phyloP scores from a whole-genome alignment of 2,888 invertebrate species.

The Calliphora vomitoria region DNA sequence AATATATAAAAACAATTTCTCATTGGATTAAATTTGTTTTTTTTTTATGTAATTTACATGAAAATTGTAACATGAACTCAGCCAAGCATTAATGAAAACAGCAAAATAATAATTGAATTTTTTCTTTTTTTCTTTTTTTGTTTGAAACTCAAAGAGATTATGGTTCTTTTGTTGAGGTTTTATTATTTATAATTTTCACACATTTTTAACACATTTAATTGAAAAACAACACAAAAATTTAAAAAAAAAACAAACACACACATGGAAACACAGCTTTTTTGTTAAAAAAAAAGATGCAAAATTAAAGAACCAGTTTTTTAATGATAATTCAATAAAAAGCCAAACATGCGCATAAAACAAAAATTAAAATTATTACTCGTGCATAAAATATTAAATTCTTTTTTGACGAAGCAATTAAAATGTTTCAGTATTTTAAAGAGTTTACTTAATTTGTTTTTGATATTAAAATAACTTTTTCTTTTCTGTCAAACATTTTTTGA shows the following conservation, averaged over 20 bases:
- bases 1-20: slow-evolving; percentile 26
- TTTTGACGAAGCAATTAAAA: not conserved
- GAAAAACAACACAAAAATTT: slow-evolving; percentile 46
- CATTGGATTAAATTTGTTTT: slow-evolving; percentile 30
- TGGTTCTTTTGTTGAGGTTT: slow-evolving; percentile 1
- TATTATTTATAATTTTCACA: slow-evolving; percentile 25
- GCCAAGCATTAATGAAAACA: slow-evolving; percentile 47
- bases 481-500: too few relatives aligned
- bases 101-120: slow-evolving; percentile 43
- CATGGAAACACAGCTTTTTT: slow-evolving; percentile 27
- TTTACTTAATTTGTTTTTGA: slow-evolving; percentile 4
- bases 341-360: slow-evolving; percentile 38
- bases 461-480: not conserved
- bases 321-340: slow-evolving; percentile 31
- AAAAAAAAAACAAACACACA: slow-evolving; percentile 40
- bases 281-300: slow-evolving; percentile 12
- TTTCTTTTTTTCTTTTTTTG: not conserved
- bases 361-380: slow-evolving; percentile 5
- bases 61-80: slow-evolving; percentile 58
- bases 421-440: not conserved
- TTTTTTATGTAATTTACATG: slow-evolving; percentile 3
- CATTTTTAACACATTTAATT: slow-evolving; percentile 35
- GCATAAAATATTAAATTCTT: slow-evolving; percentile 7
- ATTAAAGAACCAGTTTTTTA: not conserved
- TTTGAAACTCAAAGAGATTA: not conserved